Evolutionary conservation across 1,140 invertebrate genomes (phyloP).

Genomic region (Ostrea edulis): DNA sequence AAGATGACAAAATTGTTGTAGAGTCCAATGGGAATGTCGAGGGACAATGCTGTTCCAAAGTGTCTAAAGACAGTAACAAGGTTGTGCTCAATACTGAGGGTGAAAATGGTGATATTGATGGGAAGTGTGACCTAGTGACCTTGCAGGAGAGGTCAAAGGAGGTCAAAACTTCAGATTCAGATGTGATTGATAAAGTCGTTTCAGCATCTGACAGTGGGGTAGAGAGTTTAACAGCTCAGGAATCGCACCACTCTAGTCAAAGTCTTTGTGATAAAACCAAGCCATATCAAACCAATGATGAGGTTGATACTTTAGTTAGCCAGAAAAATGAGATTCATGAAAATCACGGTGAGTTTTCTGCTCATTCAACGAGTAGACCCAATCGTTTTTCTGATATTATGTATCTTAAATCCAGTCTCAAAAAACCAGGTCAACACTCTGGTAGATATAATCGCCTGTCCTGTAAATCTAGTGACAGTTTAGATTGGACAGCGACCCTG

Average conservation of each 20-base stretch:
- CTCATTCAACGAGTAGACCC: constrained; percentile 47
- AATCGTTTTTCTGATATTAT: constrained; percentile 64
- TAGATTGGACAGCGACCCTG: constrained; percentile 64
- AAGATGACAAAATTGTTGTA: constrained; percentile 41
- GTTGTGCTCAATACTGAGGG: not conserved
- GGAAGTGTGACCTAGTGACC: constrained; percentile 41
- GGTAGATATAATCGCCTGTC: constrained; percentile 61
- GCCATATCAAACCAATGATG: constrained; percentile 29
- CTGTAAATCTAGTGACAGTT: constrained; percentile 68
- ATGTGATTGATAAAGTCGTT: not conserved
- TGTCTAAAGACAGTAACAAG: constrained; percentile 50
- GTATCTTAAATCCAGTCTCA: constrained; percentile 66
- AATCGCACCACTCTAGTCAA: constrained; percentile 40
- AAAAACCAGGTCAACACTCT: constrained; percentile 55
- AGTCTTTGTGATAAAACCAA: constrained; percentile 48
- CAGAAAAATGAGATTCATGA: constrained; percentile 40
- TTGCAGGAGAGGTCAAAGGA: constrained; percentile 33
- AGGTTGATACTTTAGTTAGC: constrained; percentile 13
- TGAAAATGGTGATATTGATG: constrained; percentile 46
- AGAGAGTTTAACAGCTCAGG: constrained; percentile 33
- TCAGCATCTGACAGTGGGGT: constrained; percentile 54
- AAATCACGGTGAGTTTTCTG: constrained; percentile 65
- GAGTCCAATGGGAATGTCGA: constrained; percentile 54
- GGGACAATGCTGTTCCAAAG: not conserved
- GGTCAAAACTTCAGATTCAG: constrained; percentile 57